Conservation (phyloP, 2,797 vertebrate species). For the Peromyscus attwateri region DNA sequence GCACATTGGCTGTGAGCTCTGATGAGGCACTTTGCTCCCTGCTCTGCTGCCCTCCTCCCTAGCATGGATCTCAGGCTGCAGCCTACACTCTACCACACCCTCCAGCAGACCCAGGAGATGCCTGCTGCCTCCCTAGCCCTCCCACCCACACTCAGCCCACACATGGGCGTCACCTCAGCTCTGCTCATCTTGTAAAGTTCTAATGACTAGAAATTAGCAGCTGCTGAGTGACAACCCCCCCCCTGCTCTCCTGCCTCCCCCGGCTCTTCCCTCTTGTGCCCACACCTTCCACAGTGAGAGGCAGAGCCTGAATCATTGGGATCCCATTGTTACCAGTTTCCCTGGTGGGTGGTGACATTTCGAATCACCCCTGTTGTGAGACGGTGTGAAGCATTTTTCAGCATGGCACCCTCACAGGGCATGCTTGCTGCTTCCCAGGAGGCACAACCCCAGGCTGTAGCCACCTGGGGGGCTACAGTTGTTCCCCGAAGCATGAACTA, state of each 20-base stretch:
- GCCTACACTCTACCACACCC: conserved; percentile 30
- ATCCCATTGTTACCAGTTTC: conserved; percentile 72
- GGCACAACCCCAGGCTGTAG: background rate
- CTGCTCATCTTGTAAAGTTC: conserved; percentile 70
- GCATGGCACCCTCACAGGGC: conserved; percentile 13
- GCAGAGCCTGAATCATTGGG: conserved; percentile 77
- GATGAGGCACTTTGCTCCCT: background rate
- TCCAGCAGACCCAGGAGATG: conserved; percentile 38
- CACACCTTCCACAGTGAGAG: conserved; percentile 62
- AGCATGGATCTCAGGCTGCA: background rate
- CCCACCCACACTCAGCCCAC: conserved; percentile 72
- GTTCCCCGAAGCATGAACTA: conserved; percentile 81
- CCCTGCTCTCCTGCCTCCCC: conserved; percentile 66
- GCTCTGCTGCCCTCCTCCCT: background rate
- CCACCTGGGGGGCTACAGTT: background rate
- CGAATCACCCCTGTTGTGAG: conserved; percentile 54
- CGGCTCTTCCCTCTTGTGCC: conserved; percentile 69
- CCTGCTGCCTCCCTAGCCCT: conserved; percentile 4
- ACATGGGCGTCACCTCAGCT: conserved; percentile 53
- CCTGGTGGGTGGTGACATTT: conserved; percentile 73
- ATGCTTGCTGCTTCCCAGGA: conserved; percentile 63
- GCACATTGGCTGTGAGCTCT: background rate
- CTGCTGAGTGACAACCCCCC: conserved; percentile 79
- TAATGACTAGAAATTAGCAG: conserved; percentile 82
- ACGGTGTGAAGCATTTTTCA: background rate